Base-by-base conservation (phyloP, 1,140 invertebrate species). In the Cyclina sinensis region DNA sequence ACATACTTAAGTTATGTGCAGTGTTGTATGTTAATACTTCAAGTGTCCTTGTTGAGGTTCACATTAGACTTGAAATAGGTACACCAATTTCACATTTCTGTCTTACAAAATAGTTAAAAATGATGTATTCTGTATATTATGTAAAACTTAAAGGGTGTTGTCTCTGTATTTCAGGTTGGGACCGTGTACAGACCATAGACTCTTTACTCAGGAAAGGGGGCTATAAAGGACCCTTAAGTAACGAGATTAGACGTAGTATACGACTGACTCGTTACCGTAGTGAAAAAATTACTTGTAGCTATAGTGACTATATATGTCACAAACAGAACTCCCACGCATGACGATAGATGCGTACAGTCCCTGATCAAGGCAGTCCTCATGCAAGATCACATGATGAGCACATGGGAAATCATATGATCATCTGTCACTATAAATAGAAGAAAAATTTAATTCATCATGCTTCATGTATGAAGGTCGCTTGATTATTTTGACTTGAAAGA, bases 151-250 rank as follows among this genome's bases (percentile, higher is more conserved):
- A n/a, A n/a, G n/a, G n/a, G n/a, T n/a, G n/a, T n/a, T n/a, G n/a
- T n/a, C n/a, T n/a, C n/a, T 43, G 14, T 43, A 7, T 91, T 93
- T 30, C 91, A 96, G 95, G 94, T 43, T 96, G 95, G 95, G 94
- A 95, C 88, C 91, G 92, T 95, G 97, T 99, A 86, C 98, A 99
- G 95, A 99, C 99, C 16, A 99, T 99, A 93, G 99, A 99, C 95
- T 99, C 99, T 7, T 96, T 99, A 37, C 96, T 99, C 18, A 97
- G 99, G 79, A 99, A 99, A 96, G 99, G 99, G 87, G 99, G 99
- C 35, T 99, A 97, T 95, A 99, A 99, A 93, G 98, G 98, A 43
- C 82, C 97, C 7, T 99, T 99, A 27, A 99, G 98, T 7, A 98
- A 37, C 97, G 97, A 80, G 97, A 96, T 99, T 91, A 97, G 99